Base-by-base conservation (phyloP, 2,888 invertebrate genomes). In the Eurytoma adleriae region DNA sequence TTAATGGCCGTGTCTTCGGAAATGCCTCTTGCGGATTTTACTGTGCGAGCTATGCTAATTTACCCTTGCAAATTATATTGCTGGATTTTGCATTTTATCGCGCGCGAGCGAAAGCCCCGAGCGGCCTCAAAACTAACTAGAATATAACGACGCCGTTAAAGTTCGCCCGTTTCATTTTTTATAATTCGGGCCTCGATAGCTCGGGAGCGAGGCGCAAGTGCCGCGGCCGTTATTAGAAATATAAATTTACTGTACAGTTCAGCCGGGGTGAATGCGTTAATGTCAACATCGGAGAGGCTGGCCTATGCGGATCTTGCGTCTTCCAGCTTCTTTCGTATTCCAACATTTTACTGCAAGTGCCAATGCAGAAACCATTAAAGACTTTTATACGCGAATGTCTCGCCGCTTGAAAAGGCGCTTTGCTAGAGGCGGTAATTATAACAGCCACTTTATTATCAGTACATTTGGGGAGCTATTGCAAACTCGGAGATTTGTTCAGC, bases 1-100 rank as follows among this genome's bases (percentile, higher is more conserved):
- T 82, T 79, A 82, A 82, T 69, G 81, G 81, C 76, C 79, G 67
- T 64, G 78, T 81, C 81, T 81, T 81, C 78, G 80, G 69, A 80
- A 80, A 81, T 73, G 72, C 74, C 78, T 74, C 72, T 78, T 67
- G 78, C 67, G 74, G 67, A 74, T 81, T 78, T 81, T 81, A 81
- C 78, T 71, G 66, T 66, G 66, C 69, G 69, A 72, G 78, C 78
- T 78, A 77, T 78, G 78, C 78, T 78, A 81, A 77, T 78, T 80
- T 76, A 80, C 64, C 72, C 68, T 76, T 76, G 76, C 76, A 72
- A 76, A 77, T 80, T 80, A 80, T 80, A 76, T 76, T 76, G 80
- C 80, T 59, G 70, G 72, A 73, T 80, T 80, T 77, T 72, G 73
- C 77, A 64, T 73, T 77, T 80, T 80, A 72, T 80, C 77, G 69